phyloP scores from a whole-genome alignment of 30 jellyfish, hydroid and myxozoan genomes.

The Turritopsis rubra region DNA sequence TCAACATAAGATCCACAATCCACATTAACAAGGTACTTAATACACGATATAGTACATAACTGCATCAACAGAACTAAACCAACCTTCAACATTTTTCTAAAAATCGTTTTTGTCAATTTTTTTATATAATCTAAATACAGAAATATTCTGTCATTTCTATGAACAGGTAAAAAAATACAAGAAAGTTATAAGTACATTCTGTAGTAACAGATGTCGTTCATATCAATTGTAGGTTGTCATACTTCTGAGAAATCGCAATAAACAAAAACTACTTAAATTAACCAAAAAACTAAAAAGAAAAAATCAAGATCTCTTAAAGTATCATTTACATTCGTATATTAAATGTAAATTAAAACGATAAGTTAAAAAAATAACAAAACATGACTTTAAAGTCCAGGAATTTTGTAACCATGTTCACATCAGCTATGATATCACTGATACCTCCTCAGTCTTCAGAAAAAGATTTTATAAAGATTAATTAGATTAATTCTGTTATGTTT shows the following conservation, averaged over 20 bases:
- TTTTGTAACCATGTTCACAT: background rate
- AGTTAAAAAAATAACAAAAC: background rate
- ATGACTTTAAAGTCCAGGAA: too few relatives aligned
- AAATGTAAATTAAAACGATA: background rate
- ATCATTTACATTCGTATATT: background rate
- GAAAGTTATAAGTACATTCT: too few relatives aligned
- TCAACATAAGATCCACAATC: conserved; percentile 32
- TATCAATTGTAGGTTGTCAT: too few relatives aligned
- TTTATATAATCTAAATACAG: background rate
- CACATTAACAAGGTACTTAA: conserved; percentile 1
- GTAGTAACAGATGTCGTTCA: too few relatives aligned
- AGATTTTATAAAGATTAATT: background rate
- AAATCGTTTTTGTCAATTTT: background rate
- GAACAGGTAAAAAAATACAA: too few relatives aligned
- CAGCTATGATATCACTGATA: background rate
- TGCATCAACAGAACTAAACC: background rate
- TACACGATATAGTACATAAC: background rate
- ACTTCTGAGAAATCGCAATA: background rate
- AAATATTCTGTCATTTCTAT: too few relatives aligned
- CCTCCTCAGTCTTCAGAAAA: background rate
- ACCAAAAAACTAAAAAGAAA: background rate
- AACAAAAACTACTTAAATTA: too few relatives aligned
- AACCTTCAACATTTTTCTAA: background rate
- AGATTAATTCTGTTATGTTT: background rate
- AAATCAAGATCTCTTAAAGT: background rate